Percentiles rank a stretch among this genome's conserved stretches.
phyloP scores from a whole-genome alignment of 2,888 invertebrate genomes.

The Tachina lurida region DNA sequence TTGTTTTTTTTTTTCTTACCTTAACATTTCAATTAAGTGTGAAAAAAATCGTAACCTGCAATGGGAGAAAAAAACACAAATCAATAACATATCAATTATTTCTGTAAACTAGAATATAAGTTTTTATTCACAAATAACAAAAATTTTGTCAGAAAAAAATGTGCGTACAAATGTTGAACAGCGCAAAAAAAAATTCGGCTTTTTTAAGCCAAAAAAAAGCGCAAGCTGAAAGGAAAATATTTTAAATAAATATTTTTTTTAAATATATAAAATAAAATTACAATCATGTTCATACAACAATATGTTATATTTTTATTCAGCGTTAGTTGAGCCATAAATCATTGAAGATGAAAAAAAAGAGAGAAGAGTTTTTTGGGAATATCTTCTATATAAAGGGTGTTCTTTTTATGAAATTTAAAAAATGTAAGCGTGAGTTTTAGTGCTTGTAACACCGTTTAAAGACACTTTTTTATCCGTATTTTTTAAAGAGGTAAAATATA shows the following conservation, averaged over 20 bases:
- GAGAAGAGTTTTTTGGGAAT: constrained; percentile 1
- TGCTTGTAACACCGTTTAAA: too few relatives aligned
- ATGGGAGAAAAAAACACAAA: constrained; percentile 11
- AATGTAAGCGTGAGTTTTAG: too few relatives aligned
- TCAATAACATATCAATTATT: constrained; percentile 63
- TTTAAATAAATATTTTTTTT: constrained; percentile 37
- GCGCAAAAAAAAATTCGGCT: not conserved
- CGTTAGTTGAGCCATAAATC: constrained; percentile 67
- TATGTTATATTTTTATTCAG: constrained; percentile 61
- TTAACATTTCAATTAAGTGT: not conserved
- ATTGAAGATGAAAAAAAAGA: constrained; percentile 26
- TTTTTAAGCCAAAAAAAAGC: constrained; percentile 27
- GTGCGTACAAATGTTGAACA: not conserved
- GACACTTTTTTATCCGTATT: too few relatives aligned
- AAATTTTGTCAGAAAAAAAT: constrained; percentile 11
- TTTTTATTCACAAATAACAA: constrained; percentile 27
- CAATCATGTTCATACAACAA: constrained; percentile 44
- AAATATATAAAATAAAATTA: constrained; percentile 40
- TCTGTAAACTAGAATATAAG: constrained; percentile 37
- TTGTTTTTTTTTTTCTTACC: constrained; percentile 12
- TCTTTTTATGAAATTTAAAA: not conserved
- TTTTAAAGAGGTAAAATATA: too few relatives aligned
- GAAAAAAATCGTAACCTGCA: constrained; percentile 34
- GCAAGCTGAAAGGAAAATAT: constrained; percentile 19
- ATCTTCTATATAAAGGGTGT: not conserved